phyloP scores from a whole-genome alignment of 2,797 vertebrate species.

The Sebastolobus alascanus region DNA sequence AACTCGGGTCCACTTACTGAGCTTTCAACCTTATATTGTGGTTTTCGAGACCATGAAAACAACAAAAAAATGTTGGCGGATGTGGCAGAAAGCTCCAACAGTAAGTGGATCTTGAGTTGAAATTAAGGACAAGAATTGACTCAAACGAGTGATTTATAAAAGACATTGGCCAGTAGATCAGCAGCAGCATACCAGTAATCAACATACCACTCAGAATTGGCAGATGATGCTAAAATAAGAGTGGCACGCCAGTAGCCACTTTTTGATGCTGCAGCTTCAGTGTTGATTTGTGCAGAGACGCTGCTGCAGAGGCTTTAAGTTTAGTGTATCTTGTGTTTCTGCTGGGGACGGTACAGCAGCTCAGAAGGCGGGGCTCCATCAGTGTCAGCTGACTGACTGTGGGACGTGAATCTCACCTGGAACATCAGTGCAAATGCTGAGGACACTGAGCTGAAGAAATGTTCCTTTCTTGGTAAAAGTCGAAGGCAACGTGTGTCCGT shows the following conservation, averaged over 20 bases:
- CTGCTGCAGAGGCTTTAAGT: neutral
- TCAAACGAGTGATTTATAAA: neutral
- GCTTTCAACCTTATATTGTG: neutral
- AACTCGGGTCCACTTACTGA: neutral
- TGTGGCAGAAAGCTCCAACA: neutral
- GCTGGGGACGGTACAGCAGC: neutral
- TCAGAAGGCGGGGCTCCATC: neutral
- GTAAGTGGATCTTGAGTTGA: neutral
- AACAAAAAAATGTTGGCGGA: neutral
- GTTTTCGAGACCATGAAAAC: neutral
- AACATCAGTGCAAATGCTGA: neutral
- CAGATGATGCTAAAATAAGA: neutral
- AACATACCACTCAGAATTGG: neutral
- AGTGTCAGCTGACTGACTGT: neutral
- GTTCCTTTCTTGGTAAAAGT: neutral
- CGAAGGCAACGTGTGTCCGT: neutral
- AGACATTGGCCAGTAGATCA: neutral
- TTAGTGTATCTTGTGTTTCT: neutral
- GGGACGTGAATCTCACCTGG: neutral
- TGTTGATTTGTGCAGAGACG: neutral
- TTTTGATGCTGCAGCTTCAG: neutral
- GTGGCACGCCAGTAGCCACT: neutral
- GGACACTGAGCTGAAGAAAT: neutral
- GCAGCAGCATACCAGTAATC: neutral
- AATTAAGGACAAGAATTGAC: neutral